Conservation (phyloP, 2,888 invertebrate genomes). For the Gonocerus acuteangulatus region DNA sequence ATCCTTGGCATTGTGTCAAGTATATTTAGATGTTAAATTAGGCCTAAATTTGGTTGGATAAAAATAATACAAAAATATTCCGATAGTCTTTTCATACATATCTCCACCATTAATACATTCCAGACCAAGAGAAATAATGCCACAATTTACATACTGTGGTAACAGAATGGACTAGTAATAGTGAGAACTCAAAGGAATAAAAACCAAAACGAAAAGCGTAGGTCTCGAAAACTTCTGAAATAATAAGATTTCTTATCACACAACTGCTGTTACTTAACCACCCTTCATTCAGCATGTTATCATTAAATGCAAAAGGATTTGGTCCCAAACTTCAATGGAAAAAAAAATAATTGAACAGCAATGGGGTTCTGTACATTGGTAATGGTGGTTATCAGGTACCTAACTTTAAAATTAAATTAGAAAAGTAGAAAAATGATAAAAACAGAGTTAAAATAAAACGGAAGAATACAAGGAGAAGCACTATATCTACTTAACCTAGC, state of each 20-base stretch:
- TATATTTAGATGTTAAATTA: too few species aligned
- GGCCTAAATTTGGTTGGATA: background rate
- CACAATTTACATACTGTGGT: conserved; percentile 5
- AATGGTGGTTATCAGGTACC: background rate
- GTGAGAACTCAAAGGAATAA: background rate
- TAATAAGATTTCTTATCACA: background rate
- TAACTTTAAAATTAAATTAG: background rate
- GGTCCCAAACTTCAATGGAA: conserved; percentile 5
- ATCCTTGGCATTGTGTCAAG: too few species aligned
- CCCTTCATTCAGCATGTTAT: background rate
- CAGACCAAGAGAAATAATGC: conserved; percentile 6
- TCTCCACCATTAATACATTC: background rate
- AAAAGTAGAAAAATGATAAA: background rate
- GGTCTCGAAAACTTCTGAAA: background rate
- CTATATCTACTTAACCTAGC: too few species aligned
- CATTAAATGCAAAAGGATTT: conserved; percentile 1
- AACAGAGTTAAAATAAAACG: background rate
- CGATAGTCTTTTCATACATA: background rate
- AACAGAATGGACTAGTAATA: conserved; percentile 9
- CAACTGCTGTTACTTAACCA: background rate
- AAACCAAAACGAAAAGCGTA: background rate
- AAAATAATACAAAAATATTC: background rate
- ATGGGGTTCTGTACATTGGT: background rate
- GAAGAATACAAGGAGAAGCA: too few species aligned
- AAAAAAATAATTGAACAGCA: background rate